phyloP scores from a whole-genome alignment of 92 coral and sea anemone species.

The Muricea muricata region DNA sequence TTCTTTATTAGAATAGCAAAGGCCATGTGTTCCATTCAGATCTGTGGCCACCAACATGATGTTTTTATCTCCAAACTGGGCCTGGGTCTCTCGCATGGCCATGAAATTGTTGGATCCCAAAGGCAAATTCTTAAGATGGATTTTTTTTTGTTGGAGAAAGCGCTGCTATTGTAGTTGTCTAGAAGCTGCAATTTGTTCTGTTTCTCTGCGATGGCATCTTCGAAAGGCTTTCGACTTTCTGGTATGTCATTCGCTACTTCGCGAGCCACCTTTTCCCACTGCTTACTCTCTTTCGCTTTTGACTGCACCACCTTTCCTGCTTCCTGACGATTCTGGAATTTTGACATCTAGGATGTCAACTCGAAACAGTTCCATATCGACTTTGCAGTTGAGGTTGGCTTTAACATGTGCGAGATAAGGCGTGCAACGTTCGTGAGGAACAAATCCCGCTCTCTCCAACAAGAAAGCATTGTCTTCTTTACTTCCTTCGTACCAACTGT shows the following conservation, averaged over 20 bases:
- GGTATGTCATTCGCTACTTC: conserved; percentile 35
- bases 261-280: background rate
- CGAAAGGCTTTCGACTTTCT: no score
- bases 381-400: conserved; percentile 49
- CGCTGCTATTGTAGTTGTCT: conserved; percentile 29
- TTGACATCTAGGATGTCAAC: conserved; percentile 31
- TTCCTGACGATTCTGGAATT: conserved; percentile 29
- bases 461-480: conserved; percentile 10
- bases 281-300: background rate
- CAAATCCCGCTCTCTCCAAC: conserved; percentile 45
- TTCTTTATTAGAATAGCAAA: no score
- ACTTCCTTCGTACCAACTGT: conserved; percentile 48
- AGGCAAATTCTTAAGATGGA: conserved; percentile 46
- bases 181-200: background rate
- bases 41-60: background rate
- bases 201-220: conserved; percentile 18
- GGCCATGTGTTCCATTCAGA: background rate
- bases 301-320: background rate
- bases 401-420: conserved; percentile 12
- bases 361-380: conserved; percentile 46
- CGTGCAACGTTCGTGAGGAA: conserved; percentile 45
- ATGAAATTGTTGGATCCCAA: conserved; percentile 8
- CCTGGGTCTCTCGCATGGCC: background rate
- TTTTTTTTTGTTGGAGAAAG: conserved; percentile 48
- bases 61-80: conserved; percentile 5